phyloP scores from a whole-genome alignment of 2,113 vertebrate species.

The Perccottus glenii region DNA sequence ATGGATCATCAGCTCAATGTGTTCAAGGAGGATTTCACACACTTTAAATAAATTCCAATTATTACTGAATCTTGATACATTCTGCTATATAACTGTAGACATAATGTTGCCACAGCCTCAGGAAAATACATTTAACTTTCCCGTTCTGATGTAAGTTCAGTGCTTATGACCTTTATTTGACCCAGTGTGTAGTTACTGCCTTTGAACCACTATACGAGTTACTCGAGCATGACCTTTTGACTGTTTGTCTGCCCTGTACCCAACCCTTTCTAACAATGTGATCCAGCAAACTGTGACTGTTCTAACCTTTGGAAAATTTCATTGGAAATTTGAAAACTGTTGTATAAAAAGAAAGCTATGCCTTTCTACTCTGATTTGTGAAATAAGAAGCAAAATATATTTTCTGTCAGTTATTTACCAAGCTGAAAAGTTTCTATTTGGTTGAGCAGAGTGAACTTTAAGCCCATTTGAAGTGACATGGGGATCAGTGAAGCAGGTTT shows the following conservation, averaged over 20 bases:
- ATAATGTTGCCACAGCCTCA: background rate
- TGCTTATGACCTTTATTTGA: background rate
- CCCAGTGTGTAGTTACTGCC: background rate
- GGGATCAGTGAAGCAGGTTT: conserved; percentile 12
- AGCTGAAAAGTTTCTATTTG: conserved; percentile 3
- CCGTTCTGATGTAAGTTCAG: background rate
- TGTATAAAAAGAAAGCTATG: background rate
- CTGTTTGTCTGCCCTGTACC: background rate
- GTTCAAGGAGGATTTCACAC: no score
- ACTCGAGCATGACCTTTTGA: background rate
- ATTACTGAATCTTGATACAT: background rate
- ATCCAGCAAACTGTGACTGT: background rate
- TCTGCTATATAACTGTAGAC: background rate
- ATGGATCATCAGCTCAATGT: no score
- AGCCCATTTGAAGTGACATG: background rate
- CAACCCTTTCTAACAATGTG: background rate
- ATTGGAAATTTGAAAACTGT: no score
- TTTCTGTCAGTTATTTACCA: conserved; percentile 8
- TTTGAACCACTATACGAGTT: background rate
- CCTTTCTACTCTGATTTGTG: conserved; percentile 8
- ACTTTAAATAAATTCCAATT: no score
- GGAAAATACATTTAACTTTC: background rate
- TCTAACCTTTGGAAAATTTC: background rate
- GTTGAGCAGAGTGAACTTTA: background rate
- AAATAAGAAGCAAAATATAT: conserved; percentile 4